Conservation (phyloP, 35 echinoderm and acorn worm genomes). For the Amphiura filiformis region DNA sequence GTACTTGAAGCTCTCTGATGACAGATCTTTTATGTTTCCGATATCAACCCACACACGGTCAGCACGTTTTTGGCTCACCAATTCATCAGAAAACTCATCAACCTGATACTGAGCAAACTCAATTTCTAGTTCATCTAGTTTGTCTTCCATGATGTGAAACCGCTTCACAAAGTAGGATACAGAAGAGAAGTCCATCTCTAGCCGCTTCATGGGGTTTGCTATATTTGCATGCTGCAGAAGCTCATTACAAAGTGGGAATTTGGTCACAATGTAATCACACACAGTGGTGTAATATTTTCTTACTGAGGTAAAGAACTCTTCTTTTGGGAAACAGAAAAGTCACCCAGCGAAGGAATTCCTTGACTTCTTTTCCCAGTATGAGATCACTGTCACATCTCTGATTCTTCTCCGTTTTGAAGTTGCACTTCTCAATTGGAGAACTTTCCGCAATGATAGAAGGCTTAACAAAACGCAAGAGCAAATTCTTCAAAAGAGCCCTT, state of each 20-base stretch:
- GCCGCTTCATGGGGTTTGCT: conserved; percentile 15
- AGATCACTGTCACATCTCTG: conserved; percentile 42
- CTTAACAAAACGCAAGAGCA: conserved; percentile 50
- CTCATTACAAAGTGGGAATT: conserved; percentile 50
- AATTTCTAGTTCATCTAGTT: conserved; percentile 52
- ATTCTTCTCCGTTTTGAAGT: conserved; percentile 30
- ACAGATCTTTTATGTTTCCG: conserved; percentile 44
- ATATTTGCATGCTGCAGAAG: conserved; percentile 38
- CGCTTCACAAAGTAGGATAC: conserved; percentile 65
- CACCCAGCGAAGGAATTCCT: conserved; percentile 42
- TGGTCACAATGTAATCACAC: conserved; percentile 42
- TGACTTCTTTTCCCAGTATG: conserved; percentile 38
- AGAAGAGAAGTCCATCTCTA: conserved; percentile 38
- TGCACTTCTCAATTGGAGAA: conserved; percentile 35
- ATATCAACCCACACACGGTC: conserved; percentile 37
- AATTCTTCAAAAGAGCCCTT: neutral
- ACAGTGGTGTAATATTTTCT: conserved; percentile 42
- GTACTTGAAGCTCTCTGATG: conserved; percentile 54
- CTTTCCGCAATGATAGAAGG: conserved; percentile 21
- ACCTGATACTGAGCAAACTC: conserved; percentile 57
- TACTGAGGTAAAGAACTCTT: conserved; percentile 37
- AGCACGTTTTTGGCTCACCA: neutral
- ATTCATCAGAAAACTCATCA: neutral
- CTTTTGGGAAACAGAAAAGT: conserved; percentile 1
- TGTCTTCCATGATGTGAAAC: conserved; percentile 50